These are phyloP conservation scores for Polydrusus cervinus DNA, from an alignment of 2,888 invertebrate genomes.

Conservation along the genomic window DNA sequence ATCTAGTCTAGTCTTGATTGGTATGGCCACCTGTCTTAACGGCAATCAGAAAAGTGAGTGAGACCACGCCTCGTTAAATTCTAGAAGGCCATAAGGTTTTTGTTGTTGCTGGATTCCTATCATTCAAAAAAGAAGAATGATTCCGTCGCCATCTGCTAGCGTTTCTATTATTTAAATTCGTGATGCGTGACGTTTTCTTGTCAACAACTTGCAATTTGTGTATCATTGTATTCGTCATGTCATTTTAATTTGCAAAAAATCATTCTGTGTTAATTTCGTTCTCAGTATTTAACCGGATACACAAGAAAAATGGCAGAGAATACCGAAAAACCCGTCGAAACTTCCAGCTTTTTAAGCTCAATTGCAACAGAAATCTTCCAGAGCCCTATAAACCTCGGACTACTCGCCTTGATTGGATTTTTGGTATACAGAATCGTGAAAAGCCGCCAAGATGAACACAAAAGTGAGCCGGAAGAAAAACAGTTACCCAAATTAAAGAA, in stretches of 20 bases:
- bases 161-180: neutral
- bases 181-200: neutral
- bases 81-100: too few relatives aligned
- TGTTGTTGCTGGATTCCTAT: too few relatives aligned
- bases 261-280: slow-evolving; percentile 15
- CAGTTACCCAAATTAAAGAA: slow-evolving; percentile 86
- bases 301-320: slow-evolving; percentile 66
- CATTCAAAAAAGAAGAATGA: too few relatives aligned
- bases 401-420: slow-evolving; percentile 80
- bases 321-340: slow-evolving; percentile 57
- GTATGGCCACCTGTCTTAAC: too few relatives aligned
- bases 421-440: slow-evolving; percentile 85
- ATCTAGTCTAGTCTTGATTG: too few relatives aligned
- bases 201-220: slow-evolving; percentile 15
- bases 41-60: too few relatives aligned
- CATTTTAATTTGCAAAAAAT: slow-evolving; percentile 44
- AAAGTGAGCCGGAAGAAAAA: slow-evolving; percentile 58
- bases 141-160: neutral
- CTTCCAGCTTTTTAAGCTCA: slow-evolving; percentile 67
- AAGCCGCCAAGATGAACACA: slow-evolving; percentile 68
- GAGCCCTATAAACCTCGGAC: slow-evolving; percentile 81
- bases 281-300: slow-evolving; percentile 18
- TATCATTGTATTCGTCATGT: slow-evolving; percentile 40
- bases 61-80: too few relatives aligned
- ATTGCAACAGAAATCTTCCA: slow-evolving; percentile 78